phyloP scores from a whole-genome alignment of 1,140 invertebrate species.

The Lethrus apterus region DNA sequence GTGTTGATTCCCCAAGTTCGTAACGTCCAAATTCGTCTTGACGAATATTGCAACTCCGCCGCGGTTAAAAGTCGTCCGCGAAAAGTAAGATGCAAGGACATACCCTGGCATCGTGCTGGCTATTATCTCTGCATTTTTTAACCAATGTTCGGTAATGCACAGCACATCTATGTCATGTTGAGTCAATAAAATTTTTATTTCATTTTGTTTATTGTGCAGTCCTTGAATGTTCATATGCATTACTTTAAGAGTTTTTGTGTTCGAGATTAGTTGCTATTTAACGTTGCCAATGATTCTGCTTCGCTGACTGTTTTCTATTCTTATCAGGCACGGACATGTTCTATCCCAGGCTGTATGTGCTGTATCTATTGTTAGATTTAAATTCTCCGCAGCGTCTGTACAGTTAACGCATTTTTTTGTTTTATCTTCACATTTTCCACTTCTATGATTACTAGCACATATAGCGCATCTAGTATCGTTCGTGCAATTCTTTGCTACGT shows the following conservation, averaged over 20 bases:
- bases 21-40: neutral
- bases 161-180: neutral
- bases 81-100: neutral
- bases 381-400: slow-evolving; percentile 3
- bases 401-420: slow-evolving; percentile 16
- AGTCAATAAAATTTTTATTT: neutral
- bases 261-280: neutral
- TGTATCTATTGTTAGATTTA: slow-evolving; percentile 10
- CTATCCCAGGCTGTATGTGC: slow-evolving; percentile 1
- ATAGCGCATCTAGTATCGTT: slow-evolving; percentile 1
- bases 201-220: neutral
- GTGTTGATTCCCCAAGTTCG: no score
- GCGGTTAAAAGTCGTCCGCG: neutral
- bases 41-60: neutral
- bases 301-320: neutral
- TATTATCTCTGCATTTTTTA: neutral
- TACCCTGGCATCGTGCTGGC: neutral
- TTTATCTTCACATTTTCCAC: slow-evolving; percentile 2
- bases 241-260: neutral
- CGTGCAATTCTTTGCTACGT: slow-evolving; percentile 11
- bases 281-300: neutral
- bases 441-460: slow-evolving; percentile 9
- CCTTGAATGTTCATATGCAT: neutral
- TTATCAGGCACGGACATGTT: neutral
- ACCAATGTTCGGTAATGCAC: neutral